Base-by-base conservation (phyloP, 2,113 vertebrate genomes). In the Cyprinus carpio region DNA sequence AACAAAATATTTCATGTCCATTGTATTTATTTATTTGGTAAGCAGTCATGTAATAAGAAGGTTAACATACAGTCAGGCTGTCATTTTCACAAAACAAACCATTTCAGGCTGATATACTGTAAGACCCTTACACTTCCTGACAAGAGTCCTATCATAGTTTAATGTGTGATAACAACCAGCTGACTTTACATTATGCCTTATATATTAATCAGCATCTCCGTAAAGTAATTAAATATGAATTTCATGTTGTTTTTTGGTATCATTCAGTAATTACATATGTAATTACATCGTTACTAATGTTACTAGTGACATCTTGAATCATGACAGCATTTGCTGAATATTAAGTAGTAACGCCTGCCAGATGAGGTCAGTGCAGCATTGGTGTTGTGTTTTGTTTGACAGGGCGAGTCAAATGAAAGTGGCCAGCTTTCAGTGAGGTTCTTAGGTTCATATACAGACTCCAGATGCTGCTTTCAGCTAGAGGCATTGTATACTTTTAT, bases 331-430 rank as follows among this genome's bases (percentile, higher is more conserved):
- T 65, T 16, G 46, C 16, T 79, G 37, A 25, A 37, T 74, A 85
- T 67, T 85, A 84, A 81, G 37, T 40, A 58, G 40, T 51, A 37
- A 92, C 88, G 75, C 84, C 89, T 82, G 88, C 91, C 92, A 92
- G 91, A 93, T 90, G 90, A 91, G 92, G 92, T 92, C 93, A 93
- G 85, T 88, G 89, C 89, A 90, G 89, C 88, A 85, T 93, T 87
- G 87, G 88, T 58, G 49, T 72, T 67, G 46, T 77, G 40, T 81
- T 69, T 64, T 40, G 43, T 81, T 72, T 87, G 77, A 89, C 87
- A 85, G 46, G 90, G 86, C 87, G 83, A 82, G 87, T 88, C 90
- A 88, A 90, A 87, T 90, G 91, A 90, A 86, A 18, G 62, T 88
- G 88, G 89, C 81, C 60, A 62, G 40, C 76, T 83, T 75, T 87